Evolutionary conservation across 1,140 invertebrate genomes (phyloP).

Genomic region (Zaprionus nigranus): DNA sequence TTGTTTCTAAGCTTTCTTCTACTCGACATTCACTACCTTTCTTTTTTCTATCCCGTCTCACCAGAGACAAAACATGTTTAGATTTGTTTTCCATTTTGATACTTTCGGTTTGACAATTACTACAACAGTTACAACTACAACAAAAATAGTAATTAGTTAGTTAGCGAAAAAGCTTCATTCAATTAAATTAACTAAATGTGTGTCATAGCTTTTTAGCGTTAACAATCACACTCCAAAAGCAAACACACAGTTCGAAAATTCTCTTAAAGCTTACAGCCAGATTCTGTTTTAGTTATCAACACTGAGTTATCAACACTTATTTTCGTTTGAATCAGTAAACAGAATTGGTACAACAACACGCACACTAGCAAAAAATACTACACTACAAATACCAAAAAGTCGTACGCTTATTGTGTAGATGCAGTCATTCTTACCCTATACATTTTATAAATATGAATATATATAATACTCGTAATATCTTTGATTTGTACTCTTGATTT

Average conservation of each 20-base stretch:
- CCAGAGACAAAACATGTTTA: slow-evolving; percentile 4
- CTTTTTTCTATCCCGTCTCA: not conserved
- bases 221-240: slow-evolving; percentile 47
- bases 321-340: slow-evolving; percentile 9
- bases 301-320: slow-evolving; percentile 10
- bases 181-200: slow-evolving; percentile 74
- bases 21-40: slow-evolving; percentile 1
- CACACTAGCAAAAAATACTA: slow-evolving; percentile 22
- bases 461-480: slow-evolving; percentile 37
- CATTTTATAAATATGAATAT: slow-evolving; percentile 31
- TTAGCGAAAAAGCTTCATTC: slow-evolving; percentile 72
- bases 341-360: slow-evolving; percentile 17
- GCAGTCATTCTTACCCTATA: slow-evolving; percentile 42
- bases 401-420: slow-evolving; percentile 66
- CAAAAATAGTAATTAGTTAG: slow-evolving; percentile 67
- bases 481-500: slow-evolving; percentile 47
- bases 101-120: slow-evolving; percentile 27
- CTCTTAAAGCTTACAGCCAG: slow-evolving; percentile 5
- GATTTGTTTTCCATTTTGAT: slow-evolving; percentile 41
- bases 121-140: slow-evolving; percentile 43
- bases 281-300: slow-evolving; percentile 26
- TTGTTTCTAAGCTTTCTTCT: not conserved
- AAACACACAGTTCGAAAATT: slow-evolving; percentile 27
- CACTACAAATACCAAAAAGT: slow-evolving; percentile 42
- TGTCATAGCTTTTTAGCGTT: slow-evolving; percentile 77